Base-by-base conservation (phyloP, 2,888 invertebrate genomes). In the Proisotoma minuta region DNA sequence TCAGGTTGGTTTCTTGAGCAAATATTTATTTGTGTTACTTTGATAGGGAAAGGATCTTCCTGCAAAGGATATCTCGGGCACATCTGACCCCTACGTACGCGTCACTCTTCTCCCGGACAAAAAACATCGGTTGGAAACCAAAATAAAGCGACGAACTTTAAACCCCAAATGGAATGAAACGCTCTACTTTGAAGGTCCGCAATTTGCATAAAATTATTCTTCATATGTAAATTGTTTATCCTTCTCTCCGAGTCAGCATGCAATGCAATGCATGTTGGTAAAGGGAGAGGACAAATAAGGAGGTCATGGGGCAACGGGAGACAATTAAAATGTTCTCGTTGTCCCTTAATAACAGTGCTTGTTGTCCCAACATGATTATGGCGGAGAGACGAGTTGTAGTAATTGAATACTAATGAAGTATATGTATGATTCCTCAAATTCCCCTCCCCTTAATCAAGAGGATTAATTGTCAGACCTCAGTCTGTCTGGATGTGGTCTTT, bases 131-230 rank as follows among this genome's bases (percentile, higher is more conserved):
- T 81, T 93, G 74, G 92, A 93, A 80, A 93, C 93, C 28, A 93
- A 93, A 83, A 92, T 93, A 76, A 93, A 93, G 78, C 81, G 93
- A 65, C 84, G 92, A 66, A 93, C 93, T 20, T 81, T 93, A 58
- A 93, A 93, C 80, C 93, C 93, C 0, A 81, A 91, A 73, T 93
- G 93, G 93, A 93, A 93, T 78, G 93, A 93, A 78, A 93, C 93
- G 26, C 91, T 93, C 78, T 93, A 93, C 78, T 93, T 93, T 77
- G 93, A 93, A 81, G 93, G 83, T 82, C 73, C 15, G 34, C 76
- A 83, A 83, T 92, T 62, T 93, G 8, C 34, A 34, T 34, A 34
- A 10, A 10, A 34, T 34, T 34, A 34, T n/a, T n/a, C n/a, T n/a
- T n/a, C n/a, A n/a, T n/a, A n/a, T n/a, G n/a, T n/a, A n/a, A n/a